These are phyloP conservation scores for Glyphotaelius pellucidus DNA, from an alignment of 2,888 invertebrate species.

Conservation along the genomic window DNA sequence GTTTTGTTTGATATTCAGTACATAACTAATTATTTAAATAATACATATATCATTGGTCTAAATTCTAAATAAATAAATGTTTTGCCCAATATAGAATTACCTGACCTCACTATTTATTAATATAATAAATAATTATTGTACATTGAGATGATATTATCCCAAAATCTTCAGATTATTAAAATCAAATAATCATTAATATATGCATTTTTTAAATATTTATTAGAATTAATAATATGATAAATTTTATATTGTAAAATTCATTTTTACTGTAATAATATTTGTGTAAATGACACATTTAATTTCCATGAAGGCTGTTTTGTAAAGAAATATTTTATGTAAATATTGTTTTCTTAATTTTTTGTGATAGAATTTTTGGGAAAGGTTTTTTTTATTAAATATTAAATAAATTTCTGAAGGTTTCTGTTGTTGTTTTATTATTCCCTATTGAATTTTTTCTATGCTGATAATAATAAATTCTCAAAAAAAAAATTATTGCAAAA, in stretches of 20 bases:
- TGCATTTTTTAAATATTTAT: background rate
- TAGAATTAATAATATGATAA: no score
- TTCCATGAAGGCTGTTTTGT: background rate
- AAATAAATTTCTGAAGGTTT: conserved; percentile 16
- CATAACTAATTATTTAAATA: background rate
- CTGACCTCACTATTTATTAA: background rate
- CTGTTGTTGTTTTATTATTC: background rate
- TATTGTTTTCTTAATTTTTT: conserved; percentile 24
- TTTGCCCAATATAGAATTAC: background rate
- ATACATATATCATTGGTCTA: background rate
- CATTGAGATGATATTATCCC: background rate
- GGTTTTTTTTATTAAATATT: conserved; percentile 3
- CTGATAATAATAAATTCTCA: no score
- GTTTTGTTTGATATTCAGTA: background rate
- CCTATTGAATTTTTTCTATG: background rate
- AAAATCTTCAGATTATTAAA: background rate
- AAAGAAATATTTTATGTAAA: background rate
- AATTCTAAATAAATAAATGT: background rate
- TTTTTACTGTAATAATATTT: conserved; percentile 6
- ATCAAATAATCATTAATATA: background rate
- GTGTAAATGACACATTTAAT: background rate
- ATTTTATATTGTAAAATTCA: background rate
- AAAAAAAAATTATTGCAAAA: no score
- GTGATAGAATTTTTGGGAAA: conserved; percentile 13
- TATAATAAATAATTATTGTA: background rate